A percentile compares a stretch with the other conserved stretches of the same genome.
Conservation (phyloP, 1,140 invertebrate species). For the Drosophila elegans region DNA sequence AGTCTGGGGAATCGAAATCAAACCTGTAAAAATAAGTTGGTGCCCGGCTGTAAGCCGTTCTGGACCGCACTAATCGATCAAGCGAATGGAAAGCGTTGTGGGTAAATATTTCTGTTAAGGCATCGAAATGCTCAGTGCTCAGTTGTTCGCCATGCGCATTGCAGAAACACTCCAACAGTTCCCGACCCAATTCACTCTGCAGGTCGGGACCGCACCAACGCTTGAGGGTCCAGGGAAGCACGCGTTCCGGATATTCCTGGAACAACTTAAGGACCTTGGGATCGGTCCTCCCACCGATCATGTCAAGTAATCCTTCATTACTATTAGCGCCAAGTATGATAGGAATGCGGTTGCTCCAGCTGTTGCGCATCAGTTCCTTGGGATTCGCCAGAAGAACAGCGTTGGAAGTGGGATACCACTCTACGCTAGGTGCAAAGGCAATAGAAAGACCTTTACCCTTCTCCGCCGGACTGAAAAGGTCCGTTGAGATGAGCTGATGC, state of each 20-base stretch:
- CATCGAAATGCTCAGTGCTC: too few relatives aligned
- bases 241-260: constrained; percentile 25
- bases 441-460: background rate
- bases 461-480: constrained; percentile 41
- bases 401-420: constrained; percentile 40
- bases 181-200: constrained; percentile 39
- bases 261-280: background rate
- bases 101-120: constrained; percentile 33
- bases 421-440: constrained; percentile 50
- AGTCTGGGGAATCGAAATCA: constrained; percentile 77
- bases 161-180: constrained; percentile 41
- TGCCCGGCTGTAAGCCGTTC: constrained; percentile 59
- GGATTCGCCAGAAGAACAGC: constrained; percentile 51
- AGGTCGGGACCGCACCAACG: constrained; percentile 20
- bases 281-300: too few relatives aligned
- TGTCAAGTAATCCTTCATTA: constrained; percentile 26
- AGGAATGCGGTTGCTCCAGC: constrained; percentile 67
- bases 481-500: constrained; percentile 19
- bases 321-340: constrained; percentile 65
- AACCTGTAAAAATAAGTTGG: constrained; percentile 85
- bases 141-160: background rate
- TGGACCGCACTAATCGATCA: constrained; percentile 67
- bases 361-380: constrained; percentile 29
- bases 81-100: constrained; percentile 72
- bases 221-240: constrained; percentile 41